Evolutionary conservation across 2,888 invertebrate species (phyloP), one percentile per base, ranked within the genome.

Genomic region (Lochmaea crataegi): DNA sequence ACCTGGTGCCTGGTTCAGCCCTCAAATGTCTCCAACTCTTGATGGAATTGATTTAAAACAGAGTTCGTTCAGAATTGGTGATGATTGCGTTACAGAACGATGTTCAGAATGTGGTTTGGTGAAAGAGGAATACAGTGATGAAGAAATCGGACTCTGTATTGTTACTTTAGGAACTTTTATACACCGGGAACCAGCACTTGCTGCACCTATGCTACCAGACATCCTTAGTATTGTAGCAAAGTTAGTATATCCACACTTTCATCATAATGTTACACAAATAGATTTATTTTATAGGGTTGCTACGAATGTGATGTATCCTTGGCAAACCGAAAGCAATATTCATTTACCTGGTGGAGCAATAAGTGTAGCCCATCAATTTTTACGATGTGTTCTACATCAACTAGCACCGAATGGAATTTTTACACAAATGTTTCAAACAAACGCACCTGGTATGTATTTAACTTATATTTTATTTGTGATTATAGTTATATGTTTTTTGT

Each of bases 381-480:
- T 99, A 74, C 92, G 99, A 80, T 99, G 98, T 85, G 95, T 97
- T 75, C 90, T 99, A 69, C 99, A 99, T 85, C 98, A 99, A 87
- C 89, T 99, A 69, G 97, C 98, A 0, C 97, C 98, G 0, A 97
- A 99, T 87, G 97, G 98, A 77, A 95, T 99, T 75, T 99, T 99
- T 86, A 90, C 96, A 77, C 98, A 99, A 88, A 92, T 99, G 85
- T 98, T 99, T 86, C 93, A 96, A 86, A 96, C 96, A 14, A 92
- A 94, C 83, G 93, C 95, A 74, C 94, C 94, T 78, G 94, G 96
- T 96, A 86, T 61, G 16, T n/a, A 45, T 3, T 63, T 14, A 58
- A 72, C 14, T 65, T 65, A 42, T 16, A 60, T 12, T 14, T 42
- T 22, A 61, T 26, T n/a, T 42, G 10, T 22, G 11, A 18, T 16